Evolutionary conservation across 1,140 invertebrate genomes (phyloP), one percentile per base, ranked within the genome.

Genomic region (Scaptomyza montana): DNA sequence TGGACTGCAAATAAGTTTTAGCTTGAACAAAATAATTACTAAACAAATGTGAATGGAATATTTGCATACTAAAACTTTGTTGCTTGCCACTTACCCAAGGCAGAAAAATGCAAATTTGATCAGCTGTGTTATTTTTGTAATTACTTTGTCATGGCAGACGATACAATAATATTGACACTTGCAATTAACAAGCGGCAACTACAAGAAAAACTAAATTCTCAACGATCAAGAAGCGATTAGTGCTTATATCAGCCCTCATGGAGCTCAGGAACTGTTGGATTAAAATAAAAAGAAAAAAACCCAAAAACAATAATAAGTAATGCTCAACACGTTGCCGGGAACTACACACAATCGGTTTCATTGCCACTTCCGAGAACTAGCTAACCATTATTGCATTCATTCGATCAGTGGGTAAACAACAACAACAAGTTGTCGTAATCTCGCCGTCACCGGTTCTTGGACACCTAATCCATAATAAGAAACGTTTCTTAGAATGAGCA

Each of bases 301-400:
- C 33, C 51, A 56, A 43, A 80, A 69, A 54, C 21, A 61, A 46
- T 53, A 65, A 77, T 81, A 51, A 54, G 49, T 64, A 81, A 72
- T 86, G 63, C 81, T 13, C 80, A 60, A 57, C 78, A 86, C 74
- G 80, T 77, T 79, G 45, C 57, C 57, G 80, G 80, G 80, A 84
- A 84, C 77, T 74, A 84, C 80, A 67, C 68, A 77, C 68, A 66
- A 65, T 78, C 60, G 71, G 74, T 85, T 85, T 77, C 77, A 86
- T 75, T 59, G 66, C 47, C 61, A 68, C 57, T 86, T 86, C 81
- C 75, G 59, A 67, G 81, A 86, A 86, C 54, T 76, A 74, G 80
- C 77, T 80, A 36, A 80, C 77, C 74, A 59, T 47, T 21, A 65
- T 13, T 5, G 60, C 36, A 43, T 33, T n/a, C 4, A 25, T 3